phyloP scores from a whole-genome alignment of 2,797 vertebrate species.

The Acridotheres tristis region DNA sequence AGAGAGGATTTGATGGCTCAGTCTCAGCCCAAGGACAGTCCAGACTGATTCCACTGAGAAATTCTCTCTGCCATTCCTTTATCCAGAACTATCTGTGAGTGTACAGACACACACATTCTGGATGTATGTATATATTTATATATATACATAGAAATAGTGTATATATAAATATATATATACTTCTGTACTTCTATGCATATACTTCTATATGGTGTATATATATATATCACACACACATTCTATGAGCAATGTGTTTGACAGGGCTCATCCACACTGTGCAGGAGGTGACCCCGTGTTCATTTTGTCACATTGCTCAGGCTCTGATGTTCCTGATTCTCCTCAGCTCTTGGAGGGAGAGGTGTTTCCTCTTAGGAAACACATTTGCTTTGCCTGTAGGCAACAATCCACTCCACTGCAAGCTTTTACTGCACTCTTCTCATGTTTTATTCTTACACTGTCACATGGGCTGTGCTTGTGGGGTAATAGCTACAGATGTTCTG shows the following conservation, averaged over 20 bases:
- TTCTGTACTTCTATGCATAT: neutral
- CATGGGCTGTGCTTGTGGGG: neutral
- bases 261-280: neutral
- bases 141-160: neutral
- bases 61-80: neutral
- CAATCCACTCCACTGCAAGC: neutral
- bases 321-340: neutral
- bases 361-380: neutral
- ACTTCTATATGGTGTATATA: too few relatives aligned
- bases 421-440: neutral
- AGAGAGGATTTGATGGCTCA: neutral
- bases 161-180: neutral
- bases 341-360: neutral
- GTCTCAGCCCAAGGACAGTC: neutral
- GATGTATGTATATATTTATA: too few relatives aligned
- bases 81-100: neutral
- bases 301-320: neutral
- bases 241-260: neutral
- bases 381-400: neutral
- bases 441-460: neutral
- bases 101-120: neutral
- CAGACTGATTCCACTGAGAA: neutral
- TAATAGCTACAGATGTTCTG: neutral
- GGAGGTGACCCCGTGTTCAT: neutral
- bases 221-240: rapidly evolving